Base-by-base conservation (phyloP, 1,140 invertebrate species). In the Eulimnadia texana region DNA sequence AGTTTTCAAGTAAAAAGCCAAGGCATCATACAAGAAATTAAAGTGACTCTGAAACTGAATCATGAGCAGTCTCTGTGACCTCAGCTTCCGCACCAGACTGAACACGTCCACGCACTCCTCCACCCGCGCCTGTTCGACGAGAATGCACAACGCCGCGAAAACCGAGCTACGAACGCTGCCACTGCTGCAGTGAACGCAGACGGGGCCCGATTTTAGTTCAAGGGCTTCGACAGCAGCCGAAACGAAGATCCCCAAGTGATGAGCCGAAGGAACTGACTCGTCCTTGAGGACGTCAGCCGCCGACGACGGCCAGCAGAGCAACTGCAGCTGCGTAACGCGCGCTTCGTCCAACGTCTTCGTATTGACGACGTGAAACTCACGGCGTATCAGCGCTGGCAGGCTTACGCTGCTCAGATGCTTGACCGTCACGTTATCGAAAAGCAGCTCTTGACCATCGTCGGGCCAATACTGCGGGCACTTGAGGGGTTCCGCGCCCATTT, bases 381-480 rank as follows among this genome's bases (percentile, higher is more conserved):
- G 77, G 49, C 84, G 76, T 19, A 88, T 90, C 69, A 89, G 92
- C 71, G 88, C 90, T 0, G 88, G 87, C 72, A 86, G 88, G 66
- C 84, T 89, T 72, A 92, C 87, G 71, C 85, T 88, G 68, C 88
- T 85, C 67, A 89, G 83, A 68, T 91, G 88, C 71, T 87, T 84
- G 11, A 93, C 86, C 62, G 79, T 80, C 70, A 93, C 87, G 72
- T 90, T 83, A 65, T 91, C 88, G 70, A 88, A 87, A 56, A 78
- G 78, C 49, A 79, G 78, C 67, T 89, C 87, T 70, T 91, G 87
- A 68, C 92, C 88, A 47, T 91, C 88, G 59, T 76, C 72, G 10
- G 79, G 79, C 91, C 92, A 95, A 73, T 96, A 95, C 10, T 88
- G 79, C 33, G 84, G 86, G 73, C 91, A 95, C n/a, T 50, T 49